These are phyloP conservation scores for Pseudomyrmex cubaensis DNA, from an alignment of 1,140 invertebrate genomes.

Conservation along the genomic window DNA sequence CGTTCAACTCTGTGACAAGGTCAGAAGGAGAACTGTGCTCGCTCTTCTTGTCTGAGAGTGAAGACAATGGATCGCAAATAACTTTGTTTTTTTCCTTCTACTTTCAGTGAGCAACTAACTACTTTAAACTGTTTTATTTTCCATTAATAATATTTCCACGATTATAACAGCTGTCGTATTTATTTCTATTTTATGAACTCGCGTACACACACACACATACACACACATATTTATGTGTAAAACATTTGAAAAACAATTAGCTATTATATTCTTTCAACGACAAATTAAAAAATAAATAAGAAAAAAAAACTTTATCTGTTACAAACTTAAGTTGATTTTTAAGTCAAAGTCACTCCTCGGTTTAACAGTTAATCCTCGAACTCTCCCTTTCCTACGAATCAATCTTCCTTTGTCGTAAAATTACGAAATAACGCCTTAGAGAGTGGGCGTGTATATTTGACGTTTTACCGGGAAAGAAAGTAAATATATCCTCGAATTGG, in stretches of 20 bases:
- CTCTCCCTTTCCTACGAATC: background rate
- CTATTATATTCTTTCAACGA: background rate
- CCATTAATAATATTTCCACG: background rate
- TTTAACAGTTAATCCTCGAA: too few species aligned
- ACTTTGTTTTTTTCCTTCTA: background rate
- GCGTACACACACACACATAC: too few species aligned
- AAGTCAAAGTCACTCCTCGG: too few species aligned
- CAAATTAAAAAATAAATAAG: background rate
- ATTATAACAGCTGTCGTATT: background rate
- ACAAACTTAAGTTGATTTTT: too few species aligned
- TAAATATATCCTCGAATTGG: slow-evolving; percentile 37
- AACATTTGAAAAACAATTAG: background rate
- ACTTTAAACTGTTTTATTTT: background rate
- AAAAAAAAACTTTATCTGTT: background rate
- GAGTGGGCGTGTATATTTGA: background rate
- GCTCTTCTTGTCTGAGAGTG: slow-evolving; percentile 28
- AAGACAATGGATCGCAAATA: background rate
- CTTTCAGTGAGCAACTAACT: background rate
- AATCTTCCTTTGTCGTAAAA: background rate
- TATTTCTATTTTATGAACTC: background rate
- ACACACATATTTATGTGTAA: background rate
- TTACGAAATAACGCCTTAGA: background rate
- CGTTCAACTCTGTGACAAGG: slow-evolving; percentile 75
- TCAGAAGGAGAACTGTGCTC: slow-evolving; percentile 59
- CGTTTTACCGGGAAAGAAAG: slow-evolving; percentile 14